Percentiles rank a stretch among this genome's conserved stretches.
Evolutionary conservation across 2,888 invertebrate genomes (phyloP).

Genomic region (Dasypolia templi): DNA sequence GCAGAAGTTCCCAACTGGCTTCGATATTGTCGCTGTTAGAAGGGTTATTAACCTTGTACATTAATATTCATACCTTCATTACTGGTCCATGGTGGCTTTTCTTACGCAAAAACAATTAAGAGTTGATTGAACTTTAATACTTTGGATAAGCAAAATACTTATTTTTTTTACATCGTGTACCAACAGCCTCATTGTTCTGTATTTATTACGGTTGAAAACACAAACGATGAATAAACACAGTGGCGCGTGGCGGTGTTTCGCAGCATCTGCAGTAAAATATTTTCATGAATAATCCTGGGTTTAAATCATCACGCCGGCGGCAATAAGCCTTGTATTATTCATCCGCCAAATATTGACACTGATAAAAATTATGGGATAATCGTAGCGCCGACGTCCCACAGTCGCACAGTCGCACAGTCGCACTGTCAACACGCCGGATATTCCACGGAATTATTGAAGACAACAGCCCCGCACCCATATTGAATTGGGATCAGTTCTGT

Average conservation of each 20-base stretch:
- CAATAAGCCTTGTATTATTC: constrained; percentile 47
- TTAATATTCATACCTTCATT: constrained; percentile 49
- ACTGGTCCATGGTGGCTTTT: constrained; percentile 11
- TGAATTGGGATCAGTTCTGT: neutral
- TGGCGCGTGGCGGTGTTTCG: neutral
- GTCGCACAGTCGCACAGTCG: constrained; percentile 12
- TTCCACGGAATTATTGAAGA: constrained; percentile 58
- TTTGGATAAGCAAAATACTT: neutral
- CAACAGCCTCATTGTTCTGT: neutral
- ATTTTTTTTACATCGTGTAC: neutral
- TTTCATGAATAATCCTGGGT: constrained; percentile 33
- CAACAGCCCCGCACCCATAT: constrained; percentile 3
- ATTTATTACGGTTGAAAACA: neutral
- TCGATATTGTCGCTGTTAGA: constrained; percentile 46
- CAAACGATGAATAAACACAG: neutral
- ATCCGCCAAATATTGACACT: constrained; percentile 36
- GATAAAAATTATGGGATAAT: constrained; percentile 49
- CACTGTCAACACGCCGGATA: constrained; percentile 26
- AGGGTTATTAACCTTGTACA: constrained; percentile 29
- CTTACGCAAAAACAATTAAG: neutral
- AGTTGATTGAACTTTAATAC: neutral
- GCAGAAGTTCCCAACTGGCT: constrained; percentile 35
- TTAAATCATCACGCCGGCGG: constrained; percentile 45
- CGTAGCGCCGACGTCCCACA: neutral
- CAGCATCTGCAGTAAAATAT: constrained; percentile 22